Evolutionary conservation across 2,113 vertebrate genomes (phyloP), one percentile per base, ranked within the genome.

Genomic region (Stigmatopora nigra): DNA sequence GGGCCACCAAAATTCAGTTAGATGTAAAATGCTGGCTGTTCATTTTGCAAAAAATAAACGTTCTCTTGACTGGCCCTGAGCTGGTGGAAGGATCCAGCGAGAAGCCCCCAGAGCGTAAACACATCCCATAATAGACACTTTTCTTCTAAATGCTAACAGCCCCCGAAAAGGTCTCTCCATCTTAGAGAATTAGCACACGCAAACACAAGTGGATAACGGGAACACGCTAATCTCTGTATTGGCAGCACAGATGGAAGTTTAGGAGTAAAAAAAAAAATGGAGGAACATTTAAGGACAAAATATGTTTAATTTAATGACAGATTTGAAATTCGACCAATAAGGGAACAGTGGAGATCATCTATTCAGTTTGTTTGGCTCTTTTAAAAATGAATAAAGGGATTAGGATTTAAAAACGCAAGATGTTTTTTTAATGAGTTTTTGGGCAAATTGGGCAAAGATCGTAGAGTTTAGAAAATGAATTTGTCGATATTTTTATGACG

Each of bases 141-240:
- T 82, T 79, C 80, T 82, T 81, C 70, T 68, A 84, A 88, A 88
- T 86, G 84, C 82, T 87, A 88, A 86, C 79, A 84, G 79, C 88
- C 83, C 73, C 80, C 64, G 78, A 86, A 88, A 86, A 89, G 84
- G 84, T 86, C 84, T 83, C 81, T 73, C 38, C 76, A 80, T 87
- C 84, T 81, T 63, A 73, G 58, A 76, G 68, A 82, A 75, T 82
- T 71, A 64, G 75, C 7, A 63, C 76, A 72, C 62, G 69, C 49
- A 72, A 76, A 64, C 70, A 53, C 22, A 77, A 55, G 72, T 72
- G 64, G 55, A 72, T 67, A 61, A 65, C 16, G 6, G 69, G 59
- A 66, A 74, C 38, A 31, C 35, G 65, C 61, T 69, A 38, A 67
- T 72, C 41, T 69, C 70, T 63, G 76, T 65, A 75, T 16, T 77